Evolutionary conservation across 2,113 vertebrate genomes (phyloP), one percentile per base, ranked within the genome.

Genomic region (Salvelinus alpinus): DNA sequence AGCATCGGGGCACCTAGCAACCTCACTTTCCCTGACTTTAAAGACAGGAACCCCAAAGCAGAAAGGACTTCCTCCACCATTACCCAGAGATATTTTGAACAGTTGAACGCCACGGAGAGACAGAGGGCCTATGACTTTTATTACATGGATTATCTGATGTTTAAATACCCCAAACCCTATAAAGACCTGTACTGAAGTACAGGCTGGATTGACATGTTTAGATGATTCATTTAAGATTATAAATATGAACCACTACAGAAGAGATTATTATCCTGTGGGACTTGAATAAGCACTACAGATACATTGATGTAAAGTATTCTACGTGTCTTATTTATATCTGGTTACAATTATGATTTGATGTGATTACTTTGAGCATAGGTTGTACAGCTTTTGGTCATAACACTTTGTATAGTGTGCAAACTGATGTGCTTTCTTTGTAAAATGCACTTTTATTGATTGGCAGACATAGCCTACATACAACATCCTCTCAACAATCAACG

Each of bases 141-240:
- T 88, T 96, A 95, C 74, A 96, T 96, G 95, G 97, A 99, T 80
- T 99, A 99, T 76, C 89, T 96, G 80, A 96, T 97, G 96, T 99
- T 98, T 81, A 95, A 96, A 91, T 99, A 97, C 87, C 94, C 95
- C 59, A 97, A 96, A 83, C 97, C 97, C 76, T 97, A 97, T 68
- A 90, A 92, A 5, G 96, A 98, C 84, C 89, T 98, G 71, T 94
- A 96, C 86, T 98, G 83, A 95, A 14, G 22, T 12, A 5, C 11
- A n/a, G 60, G 38, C n/a, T n/a, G 38, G 38, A 44, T 44, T 69
- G 68, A 44, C 68, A 44, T 3, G 20, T 66, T 66, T 29, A 34
- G 31, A 34, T 68, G 1, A 34, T 69, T 69, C 0, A 69, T 44
- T 66, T 66, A 2, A 44, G 38, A 44, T 44, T 44, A 44, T 18